Evolutionary conservation across 2,797 vertebrate genomes (phyloP), one percentile per base, ranked within the genome.

Genomic region (Allobates femoralis): DNA sequence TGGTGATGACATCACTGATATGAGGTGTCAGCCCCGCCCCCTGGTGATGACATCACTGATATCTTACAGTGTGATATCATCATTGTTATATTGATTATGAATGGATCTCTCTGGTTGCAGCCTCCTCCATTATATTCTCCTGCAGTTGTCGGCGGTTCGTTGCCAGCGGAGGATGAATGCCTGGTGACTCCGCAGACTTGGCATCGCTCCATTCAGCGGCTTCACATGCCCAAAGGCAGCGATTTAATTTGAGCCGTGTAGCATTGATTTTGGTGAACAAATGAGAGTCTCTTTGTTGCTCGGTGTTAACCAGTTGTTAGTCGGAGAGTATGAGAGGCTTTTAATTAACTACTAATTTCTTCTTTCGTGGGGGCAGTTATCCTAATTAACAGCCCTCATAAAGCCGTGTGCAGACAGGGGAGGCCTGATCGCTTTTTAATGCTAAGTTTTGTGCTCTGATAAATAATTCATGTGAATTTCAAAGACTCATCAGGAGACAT

Each of bases 211-310:
- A 81, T 55, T 46, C 37, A 71, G 41, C 56, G 60, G 18, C 71
- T 34, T 26, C 32, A 23, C 58, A 6, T 83, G 51, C n/a, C 74
- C 56, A 46, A 26, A 78, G 81, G 60, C 50, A 51, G 58, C 37
- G 50, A 78, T 76, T 77, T 75, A 26, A 77, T 83, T 86, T 77
- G 73, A 41, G 34, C 21, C n/a, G 19, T 19, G n/a, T n/a, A 41
- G 30, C 79, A 81, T 76, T 82, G 74, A 86, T 82, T 81, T 64
- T 55, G 85, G 69, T 26, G 85, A 64, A 73, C 79, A 76, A 86
- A 66, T 62, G 41, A 34, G 37, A 15, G 66, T 56, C n/a, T 64
- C 73, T 41, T 86, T 86, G 85, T 86, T 81, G 30, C 26, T 51
- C 30, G 58, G 10, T 77, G 50, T 77, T 67, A 64, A 37, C 46